Evolutionary conservation across 2,888 invertebrate species (phyloP).

Genomic region (Orthosia gracilis): DNA sequence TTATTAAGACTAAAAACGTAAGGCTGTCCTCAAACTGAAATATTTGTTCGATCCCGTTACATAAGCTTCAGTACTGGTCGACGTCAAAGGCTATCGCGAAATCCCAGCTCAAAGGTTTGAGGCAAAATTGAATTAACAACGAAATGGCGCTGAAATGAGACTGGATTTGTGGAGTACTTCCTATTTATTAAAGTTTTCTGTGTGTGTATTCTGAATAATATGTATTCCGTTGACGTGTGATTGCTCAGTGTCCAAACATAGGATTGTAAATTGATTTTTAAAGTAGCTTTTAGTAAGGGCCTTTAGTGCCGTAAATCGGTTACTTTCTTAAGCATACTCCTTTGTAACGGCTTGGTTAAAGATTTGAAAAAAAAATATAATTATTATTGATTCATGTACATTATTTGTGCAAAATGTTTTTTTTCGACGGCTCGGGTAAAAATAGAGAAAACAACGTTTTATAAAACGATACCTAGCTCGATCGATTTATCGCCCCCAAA

Average conservation of each 20-base stretch:
- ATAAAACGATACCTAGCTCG: too few relatives aligned
- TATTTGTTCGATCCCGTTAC: background rate
- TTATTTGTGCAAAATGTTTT: too few relatives aligned
- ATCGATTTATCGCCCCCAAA: too few relatives aligned
- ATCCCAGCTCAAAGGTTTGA: constrained; percentile 8
- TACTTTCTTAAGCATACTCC: too few relatives aligned
- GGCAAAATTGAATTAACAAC: constrained; percentile 30
- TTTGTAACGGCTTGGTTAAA: too few relatives aligned
- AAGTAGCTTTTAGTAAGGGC: background rate
- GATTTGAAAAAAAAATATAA: too few relatives aligned
- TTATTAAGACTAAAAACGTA: background rate
- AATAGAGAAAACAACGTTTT: too few relatives aligned
- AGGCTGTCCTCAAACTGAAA: background rate
- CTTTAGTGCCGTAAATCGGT: too few relatives aligned
- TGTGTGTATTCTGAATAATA: background rate
- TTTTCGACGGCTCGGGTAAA: too few relatives aligned
- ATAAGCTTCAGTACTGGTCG: background rate
- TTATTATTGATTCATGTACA: too few relatives aligned
- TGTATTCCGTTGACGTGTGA: background rate
- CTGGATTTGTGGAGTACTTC: background rate
- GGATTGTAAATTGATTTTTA: background rate
- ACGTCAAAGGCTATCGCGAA: constrained; percentile 29
- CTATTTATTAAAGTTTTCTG: background rate
- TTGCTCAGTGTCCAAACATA: background rate
- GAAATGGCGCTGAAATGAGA: background rate